A percentile compares a stretch with the other conserved stretches of the same genome.
Conservation (phyloP, 2,888 invertebrate species). For the Encarsia formosa region DNA sequence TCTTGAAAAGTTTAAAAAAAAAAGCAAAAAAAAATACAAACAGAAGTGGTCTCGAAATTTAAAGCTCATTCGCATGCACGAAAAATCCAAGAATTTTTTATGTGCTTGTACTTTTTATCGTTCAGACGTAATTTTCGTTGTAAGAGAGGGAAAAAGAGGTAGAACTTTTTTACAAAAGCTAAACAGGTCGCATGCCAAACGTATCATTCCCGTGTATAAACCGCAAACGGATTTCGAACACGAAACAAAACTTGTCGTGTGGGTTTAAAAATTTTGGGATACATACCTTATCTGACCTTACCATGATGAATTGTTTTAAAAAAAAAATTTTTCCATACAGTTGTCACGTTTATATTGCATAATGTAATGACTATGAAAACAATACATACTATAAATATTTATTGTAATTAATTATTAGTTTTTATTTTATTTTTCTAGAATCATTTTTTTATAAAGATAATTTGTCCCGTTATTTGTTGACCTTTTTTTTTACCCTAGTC, state of each 20-base stretch:
- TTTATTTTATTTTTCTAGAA: too few species aligned
- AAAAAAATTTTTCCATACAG: too few species aligned
- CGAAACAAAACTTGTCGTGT: not conserved
- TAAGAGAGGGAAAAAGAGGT: too few species aligned
- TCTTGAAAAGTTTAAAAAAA: not conserved
- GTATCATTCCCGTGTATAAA: constrained; percentile 12
- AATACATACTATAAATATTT: too few species aligned
- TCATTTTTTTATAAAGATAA: too few species aligned
- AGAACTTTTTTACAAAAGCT: constrained; percentile 5
- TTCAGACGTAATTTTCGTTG: not conserved
- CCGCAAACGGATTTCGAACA: not conserved
- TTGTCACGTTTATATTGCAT: too few species aligned
- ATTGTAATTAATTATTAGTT: too few species aligned
- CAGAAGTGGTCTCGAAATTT: not conserved
- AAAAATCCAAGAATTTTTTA: constrained; percentile 8
- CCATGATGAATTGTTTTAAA: too few species aligned
- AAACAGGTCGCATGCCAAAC: constrained; percentile 9
- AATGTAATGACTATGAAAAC: too few species aligned
- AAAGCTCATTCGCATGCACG: constrained; percentile 2
- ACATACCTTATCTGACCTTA: too few species aligned
- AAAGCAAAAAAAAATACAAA: not conserved
- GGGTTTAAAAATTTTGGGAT: not conserved
- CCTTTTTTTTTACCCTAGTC: too few species aligned
- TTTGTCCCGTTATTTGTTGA: too few species aligned
- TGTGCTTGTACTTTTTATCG: constrained; percentile 2